Conservation (phyloP, 2,888 invertebrate species). For the Orchestes rusci region DNA sequence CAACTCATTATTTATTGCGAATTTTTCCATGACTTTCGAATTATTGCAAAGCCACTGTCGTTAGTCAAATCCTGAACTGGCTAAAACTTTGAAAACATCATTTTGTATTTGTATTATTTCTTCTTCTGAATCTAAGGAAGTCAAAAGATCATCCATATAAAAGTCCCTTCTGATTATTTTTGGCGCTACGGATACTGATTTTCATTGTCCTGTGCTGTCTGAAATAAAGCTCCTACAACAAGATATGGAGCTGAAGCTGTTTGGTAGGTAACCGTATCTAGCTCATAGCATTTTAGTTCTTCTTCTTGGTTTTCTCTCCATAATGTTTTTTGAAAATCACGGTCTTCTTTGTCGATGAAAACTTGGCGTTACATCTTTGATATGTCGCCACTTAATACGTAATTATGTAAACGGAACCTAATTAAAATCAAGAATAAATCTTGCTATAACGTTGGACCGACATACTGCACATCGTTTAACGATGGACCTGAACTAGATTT, state of each 20-base stretch:
- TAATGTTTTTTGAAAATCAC: constrained; percentile 14
- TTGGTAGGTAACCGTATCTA: constrained; percentile 27
- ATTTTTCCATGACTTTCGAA: background rate
- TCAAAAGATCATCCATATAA: background rate
- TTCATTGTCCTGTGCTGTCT: constrained; percentile 19
- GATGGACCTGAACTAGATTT: constrained; percentile 18
- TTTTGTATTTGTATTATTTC: background rate
- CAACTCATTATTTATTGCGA: constrained; percentile 1
- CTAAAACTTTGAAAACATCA: background rate
- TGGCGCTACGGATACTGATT: constrained; percentile 12
- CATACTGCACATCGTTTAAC: constrained; percentile 14
- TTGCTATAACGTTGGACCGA: constrained; percentile 21
- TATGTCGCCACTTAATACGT: constrained; percentile 1
- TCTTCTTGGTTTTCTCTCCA: constrained; percentile 11
- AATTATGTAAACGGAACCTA: constrained; percentile 7
- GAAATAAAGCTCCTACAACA: constrained; percentile 11
- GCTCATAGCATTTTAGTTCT: constrained; percentile 15
- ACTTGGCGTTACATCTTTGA: constrained; percentile 1
- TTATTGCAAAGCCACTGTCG: constrained; percentile 1
- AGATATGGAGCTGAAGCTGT: constrained; percentile 23
- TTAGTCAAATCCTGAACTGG: constrained; percentile 21
- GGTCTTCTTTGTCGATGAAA: constrained; percentile 10
- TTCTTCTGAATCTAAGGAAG: background rate
- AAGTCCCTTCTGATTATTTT: constrained; percentile 11
- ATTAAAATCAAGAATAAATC: constrained; percentile 11